Evolutionary conservation across 2,113 vertebrate species (phyloP).

Genomic region (Stegastes partitus): DNA sequence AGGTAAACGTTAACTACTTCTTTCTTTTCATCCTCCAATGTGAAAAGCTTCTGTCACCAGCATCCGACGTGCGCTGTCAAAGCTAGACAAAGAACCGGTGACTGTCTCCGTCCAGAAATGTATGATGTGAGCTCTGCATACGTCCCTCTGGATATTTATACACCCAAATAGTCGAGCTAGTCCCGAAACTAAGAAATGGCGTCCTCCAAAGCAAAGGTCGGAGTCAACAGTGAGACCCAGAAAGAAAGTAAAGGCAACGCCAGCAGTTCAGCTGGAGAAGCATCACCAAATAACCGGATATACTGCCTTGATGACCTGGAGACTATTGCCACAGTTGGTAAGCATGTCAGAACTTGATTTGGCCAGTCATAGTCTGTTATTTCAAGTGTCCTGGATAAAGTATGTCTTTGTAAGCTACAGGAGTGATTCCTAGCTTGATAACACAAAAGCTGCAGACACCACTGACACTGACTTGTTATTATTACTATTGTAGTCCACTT

Average conservation of each 20-base stretch:
- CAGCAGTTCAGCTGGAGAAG: constrained; percentile 62
- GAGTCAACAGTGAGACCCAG: constrained; percentile 69
- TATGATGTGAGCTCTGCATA: neutral
- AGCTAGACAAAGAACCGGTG: constrained; percentile 38
- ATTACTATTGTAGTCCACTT: no score
- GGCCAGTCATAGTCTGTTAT: no score
- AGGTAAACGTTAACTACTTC: neutral
- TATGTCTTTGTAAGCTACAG: no score
- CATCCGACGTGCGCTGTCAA: neutral
- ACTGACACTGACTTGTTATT: no score
- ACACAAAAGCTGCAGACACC: no score
- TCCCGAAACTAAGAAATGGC: constrained; percentile 74
- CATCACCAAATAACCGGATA: constrained; percentile 57
- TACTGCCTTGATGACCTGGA: constrained; percentile 89
- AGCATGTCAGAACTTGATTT: constrained; percentile 69
- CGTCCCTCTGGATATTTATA: constrained; percentile 8
- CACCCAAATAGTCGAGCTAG: constrained; percentile 6
- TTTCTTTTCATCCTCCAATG: neutral
- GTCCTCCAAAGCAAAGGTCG: constrained; percentile 77
- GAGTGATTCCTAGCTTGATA: no score
- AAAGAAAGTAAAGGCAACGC: constrained; percentile 72
- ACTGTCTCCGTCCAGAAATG: constrained; percentile 38
- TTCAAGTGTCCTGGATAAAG: no score
- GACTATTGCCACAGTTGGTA: constrained; percentile 91
- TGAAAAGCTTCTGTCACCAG: neutral